phyloP scores from a whole-genome alignment of 2,888 invertebrate species.

The Rhodophaea formosa region DNA sequence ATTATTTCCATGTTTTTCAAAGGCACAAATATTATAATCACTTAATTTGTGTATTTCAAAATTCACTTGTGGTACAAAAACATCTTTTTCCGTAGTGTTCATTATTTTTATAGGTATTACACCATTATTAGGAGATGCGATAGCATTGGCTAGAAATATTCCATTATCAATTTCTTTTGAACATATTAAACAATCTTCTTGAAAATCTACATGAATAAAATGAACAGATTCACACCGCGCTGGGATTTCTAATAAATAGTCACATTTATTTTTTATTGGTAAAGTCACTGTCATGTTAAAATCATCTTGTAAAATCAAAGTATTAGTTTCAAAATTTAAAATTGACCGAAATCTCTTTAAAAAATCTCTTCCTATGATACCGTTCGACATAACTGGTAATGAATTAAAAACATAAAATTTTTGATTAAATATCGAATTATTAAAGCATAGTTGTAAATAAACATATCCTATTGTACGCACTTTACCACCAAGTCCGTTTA shows the following conservation, averaged over 20 bases:
- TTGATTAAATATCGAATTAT: not conserved
- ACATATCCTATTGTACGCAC: too few species aligned
- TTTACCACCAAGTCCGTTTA: too few species aligned
- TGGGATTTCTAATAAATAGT: slow-evolving; percentile 19
- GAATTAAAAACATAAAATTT: slow-evolving; percentile 13
- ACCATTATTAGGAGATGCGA: slow-evolving; percentile 22
- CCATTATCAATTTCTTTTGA: slow-evolving; percentile 25
- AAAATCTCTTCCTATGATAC: slow-evolving; percentile 29
- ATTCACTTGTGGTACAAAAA: slow-evolving; percentile 22
- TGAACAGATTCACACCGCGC: slow-evolving; percentile 27
- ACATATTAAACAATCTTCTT: slow-evolving; percentile 25
- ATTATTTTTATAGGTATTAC: slow-evolving; percentile 27
- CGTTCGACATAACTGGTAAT: slow-evolving; percentile 16
- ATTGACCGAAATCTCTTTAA: slow-evolving; percentile 21
- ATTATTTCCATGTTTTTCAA: slow-evolving; percentile 22
- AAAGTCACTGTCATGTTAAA: slow-evolving; percentile 4
- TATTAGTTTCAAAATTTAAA: slow-evolving; percentile 22
- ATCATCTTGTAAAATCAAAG: slow-evolving; percentile 6
- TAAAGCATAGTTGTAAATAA: too few species aligned
- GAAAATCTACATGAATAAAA: slow-evolving; percentile 20
- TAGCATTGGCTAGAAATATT: slow-evolving; percentile 25
- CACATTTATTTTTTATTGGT: slow-evolving; percentile 11
- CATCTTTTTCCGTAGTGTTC: slow-evolving; percentile 25
- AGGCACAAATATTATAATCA: slow-evolving; percentile 22
- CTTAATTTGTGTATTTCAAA: slow-evolving; percentile 9